These are phyloP conservation scores for Erythrocercus mccallii DNA, from an alignment of 2,113 vertebrate species.

Conservation along the genomic window DNA sequence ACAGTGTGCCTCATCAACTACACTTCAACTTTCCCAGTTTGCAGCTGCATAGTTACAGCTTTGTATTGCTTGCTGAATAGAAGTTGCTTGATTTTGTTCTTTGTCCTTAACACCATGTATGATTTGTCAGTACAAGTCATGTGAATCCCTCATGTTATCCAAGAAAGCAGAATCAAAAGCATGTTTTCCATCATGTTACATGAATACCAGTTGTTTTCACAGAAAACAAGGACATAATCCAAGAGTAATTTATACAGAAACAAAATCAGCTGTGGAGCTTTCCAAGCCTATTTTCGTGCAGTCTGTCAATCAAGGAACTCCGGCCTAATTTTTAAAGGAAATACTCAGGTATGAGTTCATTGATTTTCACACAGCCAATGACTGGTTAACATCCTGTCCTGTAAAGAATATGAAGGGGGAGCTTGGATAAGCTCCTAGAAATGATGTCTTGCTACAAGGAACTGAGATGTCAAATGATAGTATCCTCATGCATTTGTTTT, in stretches of 20 bases:
- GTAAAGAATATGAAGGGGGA: neutral
- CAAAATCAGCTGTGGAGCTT: neutral
- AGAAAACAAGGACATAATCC: neutral
- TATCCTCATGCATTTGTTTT: neutral
- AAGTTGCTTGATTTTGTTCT: neutral
- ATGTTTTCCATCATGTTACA: neutral
- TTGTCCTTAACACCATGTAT: neutral
- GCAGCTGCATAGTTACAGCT: neutral
- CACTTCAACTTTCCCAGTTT: neutral
- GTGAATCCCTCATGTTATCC: neutral
- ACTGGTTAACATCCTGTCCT: neutral
- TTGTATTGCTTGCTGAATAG: neutral
- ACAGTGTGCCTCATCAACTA: neutral
- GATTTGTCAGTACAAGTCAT: neutral
- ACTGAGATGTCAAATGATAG: neutral
- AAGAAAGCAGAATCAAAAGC: neutral
- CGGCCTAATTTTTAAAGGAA: neutral
- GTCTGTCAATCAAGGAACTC: neutral
- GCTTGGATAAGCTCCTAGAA: neutral
- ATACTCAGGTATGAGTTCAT: neutral
- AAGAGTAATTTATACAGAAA: neutral
- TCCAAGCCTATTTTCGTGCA: neutral
- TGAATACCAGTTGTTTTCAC: neutral
- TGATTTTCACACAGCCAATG: neutral
- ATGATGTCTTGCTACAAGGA: neutral